Base-by-base conservation (phyloP, 2,797 vertebrate genomes). In the Clarias laeviceps region DNA sequence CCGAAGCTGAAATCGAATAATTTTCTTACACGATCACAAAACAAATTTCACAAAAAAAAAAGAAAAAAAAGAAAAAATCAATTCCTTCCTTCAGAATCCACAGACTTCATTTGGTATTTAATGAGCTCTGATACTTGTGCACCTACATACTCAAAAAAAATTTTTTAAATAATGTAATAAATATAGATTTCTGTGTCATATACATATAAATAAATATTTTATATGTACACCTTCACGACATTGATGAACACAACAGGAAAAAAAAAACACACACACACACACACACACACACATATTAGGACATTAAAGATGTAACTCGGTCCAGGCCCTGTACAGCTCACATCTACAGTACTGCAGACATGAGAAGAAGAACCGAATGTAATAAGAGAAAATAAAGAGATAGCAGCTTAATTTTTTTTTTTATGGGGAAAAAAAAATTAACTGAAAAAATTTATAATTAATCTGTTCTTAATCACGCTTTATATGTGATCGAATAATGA, bases 91-190 rank as follows among this genome's bases (percentile, higher is more conserved):
- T 86, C 57, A 54, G 40, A 79, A 50, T 78, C 56, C 76, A 73
- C 76, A 65, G 80, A 83, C 79, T 82, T 89, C 72, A 54, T 80
- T 85, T 83, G 82, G 34, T 56, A 85, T 79, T 82, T 81, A 61
- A 66, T 82, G 66, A 87, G 69, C 64, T 85, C 65, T 62, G 72
- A 82, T 73, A 76, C 72, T n/a, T 82, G 79, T 86, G 54, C 77
- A 73, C 34, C 80, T 37, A 57, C 70, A 66, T 69, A 64, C 72
- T 84, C 56, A 24, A 78, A 78, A 82, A 59, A 40, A 24, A 65
- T n/a, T 87, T 32, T 86, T 86, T 88, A 90, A 88, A 87, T 88
- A 89, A 86, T 83, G 87, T 88, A 88, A 89, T 90, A 89, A 88
- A 91, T 91, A 87, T 88, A 90, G 66, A 87, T 77, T 87, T 85